Evolutionary conservation across 1,140 invertebrate genomes (phyloP).

Genomic region (Drosophila varians): DNA sequence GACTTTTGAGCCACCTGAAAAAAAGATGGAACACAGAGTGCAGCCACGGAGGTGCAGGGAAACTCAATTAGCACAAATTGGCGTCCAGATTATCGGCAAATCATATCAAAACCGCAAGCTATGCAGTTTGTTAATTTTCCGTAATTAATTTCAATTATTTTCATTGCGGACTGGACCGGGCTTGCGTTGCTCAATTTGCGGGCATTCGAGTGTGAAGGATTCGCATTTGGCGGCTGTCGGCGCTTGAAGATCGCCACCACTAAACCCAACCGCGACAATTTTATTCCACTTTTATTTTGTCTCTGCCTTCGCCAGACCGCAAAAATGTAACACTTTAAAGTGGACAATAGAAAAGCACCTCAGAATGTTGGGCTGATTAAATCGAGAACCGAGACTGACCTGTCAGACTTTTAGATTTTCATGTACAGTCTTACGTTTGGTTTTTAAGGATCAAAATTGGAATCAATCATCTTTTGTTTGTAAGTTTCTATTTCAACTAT

Average conservation of each 20-base stretch:
- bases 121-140: conserved; percentile 75
- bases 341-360: conserved; percentile 27
- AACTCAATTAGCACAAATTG: conserved; percentile 51
- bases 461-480: neutral
- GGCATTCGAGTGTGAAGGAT: conserved; percentile 79
- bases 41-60: conserved; percentile 21
- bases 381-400: neutral
- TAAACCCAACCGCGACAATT: conserved; percentile 59
- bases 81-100: conserved; percentile 62
- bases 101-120: conserved; percentile 73
- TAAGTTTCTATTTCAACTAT: neutral
- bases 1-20: conserved; percentile 96
- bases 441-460: neutral
- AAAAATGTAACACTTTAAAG: conserved; percentile 55
- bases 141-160: conserved; percentile 82
- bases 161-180: conserved; percentile 53
- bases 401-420: neutral
- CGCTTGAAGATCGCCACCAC: conserved; percentile 71
- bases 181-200: conserved; percentile 74
- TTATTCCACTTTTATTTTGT: conserved; percentile 27
- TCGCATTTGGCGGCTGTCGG: conserved; percentile 62
- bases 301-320: conserved; percentile 33
- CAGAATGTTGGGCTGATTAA: neutral
- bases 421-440: neutral
- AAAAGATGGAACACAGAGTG: conserved; percentile 4